Conservation (phyloP, 2,797 vertebrate species). For the Notamacropus eugenii region DNA sequence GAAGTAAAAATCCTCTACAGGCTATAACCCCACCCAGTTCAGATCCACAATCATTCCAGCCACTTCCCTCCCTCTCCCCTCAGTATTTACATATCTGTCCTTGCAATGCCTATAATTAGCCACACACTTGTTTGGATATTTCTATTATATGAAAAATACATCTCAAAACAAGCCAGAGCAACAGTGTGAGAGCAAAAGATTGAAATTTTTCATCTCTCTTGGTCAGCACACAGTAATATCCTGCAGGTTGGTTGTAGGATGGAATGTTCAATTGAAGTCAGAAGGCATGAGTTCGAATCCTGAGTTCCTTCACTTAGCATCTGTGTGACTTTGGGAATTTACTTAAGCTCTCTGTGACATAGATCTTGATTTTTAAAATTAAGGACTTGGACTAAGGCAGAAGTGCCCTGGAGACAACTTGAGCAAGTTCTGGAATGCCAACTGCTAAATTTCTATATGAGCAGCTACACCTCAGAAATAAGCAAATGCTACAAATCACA, state of each 20-base stretch:
- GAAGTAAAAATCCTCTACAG: slow-evolving; percentile 30
- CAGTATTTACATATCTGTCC: background rate
- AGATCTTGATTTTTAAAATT: slow-evolving; percentile 18
- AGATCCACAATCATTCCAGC: background rate
- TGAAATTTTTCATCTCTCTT: slow-evolving; percentile 14
- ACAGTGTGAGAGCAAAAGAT: background rate
- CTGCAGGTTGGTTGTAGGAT: background rate
- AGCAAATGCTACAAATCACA: background rate
- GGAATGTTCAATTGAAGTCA: background rate
- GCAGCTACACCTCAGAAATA: background rate
- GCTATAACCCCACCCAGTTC: slow-evolving; percentile 1
- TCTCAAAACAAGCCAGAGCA: slow-evolving; percentile 30
- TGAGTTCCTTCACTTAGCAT: background rate
- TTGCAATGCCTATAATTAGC: slow-evolving; percentile 22
- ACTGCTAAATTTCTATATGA: background rate
- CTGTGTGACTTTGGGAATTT: slow-evolving; percentile 3
- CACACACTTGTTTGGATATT: background rate
- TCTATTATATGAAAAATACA: slow-evolving; percentile 10
- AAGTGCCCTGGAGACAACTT: background rate
- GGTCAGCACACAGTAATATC: background rate
- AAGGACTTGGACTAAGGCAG: background rate
- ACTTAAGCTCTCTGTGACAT: slow-evolving; percentile 13
- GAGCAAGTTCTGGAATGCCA: background rate
- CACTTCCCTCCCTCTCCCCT: background rate
- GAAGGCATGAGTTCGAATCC: background rate